Evolutionary conservation across 2,797 vertebrate genomes (phyloP).

Genomic region (Myripristis murdjan): DNA sequence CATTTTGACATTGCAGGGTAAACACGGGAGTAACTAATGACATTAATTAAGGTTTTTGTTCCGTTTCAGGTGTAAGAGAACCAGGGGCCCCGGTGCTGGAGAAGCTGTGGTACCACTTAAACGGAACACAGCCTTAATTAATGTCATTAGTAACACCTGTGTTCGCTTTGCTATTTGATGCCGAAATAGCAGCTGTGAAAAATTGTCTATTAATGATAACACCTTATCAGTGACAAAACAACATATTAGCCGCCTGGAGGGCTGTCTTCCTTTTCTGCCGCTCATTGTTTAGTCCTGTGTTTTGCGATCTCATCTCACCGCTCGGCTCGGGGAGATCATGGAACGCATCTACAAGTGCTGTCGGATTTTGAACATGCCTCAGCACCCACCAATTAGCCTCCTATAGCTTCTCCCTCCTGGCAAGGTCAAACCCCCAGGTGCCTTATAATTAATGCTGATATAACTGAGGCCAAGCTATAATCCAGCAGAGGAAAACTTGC

Average conservation of each 20-base stretch:
- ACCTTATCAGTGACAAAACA: neutral
- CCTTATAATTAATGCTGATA: slow-evolving; percentile 70
- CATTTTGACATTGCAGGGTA: no score
- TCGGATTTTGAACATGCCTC: slow-evolving; percentile 62
- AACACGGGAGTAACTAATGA: no score
- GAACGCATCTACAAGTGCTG: slow-evolving; percentile 40
- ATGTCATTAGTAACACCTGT: no score
- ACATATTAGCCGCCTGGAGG: neutral
- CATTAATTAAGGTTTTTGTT: no score
- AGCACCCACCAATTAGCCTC: slow-evolving; percentile 69
- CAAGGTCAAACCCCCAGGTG: slow-evolving; percentile 65
- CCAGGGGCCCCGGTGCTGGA: no score
- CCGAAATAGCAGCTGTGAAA: no score
- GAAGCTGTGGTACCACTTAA: no score
- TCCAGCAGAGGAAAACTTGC: slow-evolving; percentile 16
- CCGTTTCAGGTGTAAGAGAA: no score
- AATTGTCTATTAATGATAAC: no score
- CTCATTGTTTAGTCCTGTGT: neutral
- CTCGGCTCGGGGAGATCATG: slow-evolving; percentile 51
- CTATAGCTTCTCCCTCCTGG: slow-evolving; percentile 54
- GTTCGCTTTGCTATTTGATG: no score
- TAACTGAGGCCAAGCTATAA: slow-evolving; percentile 44
- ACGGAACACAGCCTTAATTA: no score
- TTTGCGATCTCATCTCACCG: no score
- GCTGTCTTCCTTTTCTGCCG: neutral